Conservation (phyloP, 2,797 vertebrate species). For the Sphenodon punctatus region DNA sequence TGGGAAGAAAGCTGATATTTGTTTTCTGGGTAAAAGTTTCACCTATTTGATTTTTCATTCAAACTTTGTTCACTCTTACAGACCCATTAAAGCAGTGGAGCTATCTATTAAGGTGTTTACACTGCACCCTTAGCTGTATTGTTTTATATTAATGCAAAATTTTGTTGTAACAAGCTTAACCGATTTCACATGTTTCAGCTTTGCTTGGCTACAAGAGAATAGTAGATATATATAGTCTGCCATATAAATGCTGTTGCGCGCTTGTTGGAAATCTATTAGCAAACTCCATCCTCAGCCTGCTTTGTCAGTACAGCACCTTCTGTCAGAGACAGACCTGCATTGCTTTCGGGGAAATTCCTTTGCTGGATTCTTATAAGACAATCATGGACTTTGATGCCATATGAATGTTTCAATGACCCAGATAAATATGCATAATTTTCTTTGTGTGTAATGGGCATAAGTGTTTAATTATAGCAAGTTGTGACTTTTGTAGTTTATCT, state of each 20-base stretch:
- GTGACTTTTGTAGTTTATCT: constrained; percentile 70
- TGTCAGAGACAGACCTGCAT: background rate
- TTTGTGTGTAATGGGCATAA: constrained; percentile 63
- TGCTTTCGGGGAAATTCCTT: constrained; percentile 41
- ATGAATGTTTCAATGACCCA: constrained; percentile 59
- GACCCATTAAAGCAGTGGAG: background rate
- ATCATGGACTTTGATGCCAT: constrained; percentile 53
- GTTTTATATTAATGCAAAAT: constrained; percentile 13
- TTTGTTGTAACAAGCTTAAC: constrained; percentile 6
- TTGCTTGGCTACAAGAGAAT: constrained; percentile 12
- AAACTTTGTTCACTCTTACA: no score
- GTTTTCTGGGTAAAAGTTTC: constrained; percentile 5
- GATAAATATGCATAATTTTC: constrained; percentile 69
- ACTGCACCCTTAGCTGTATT: background rate
- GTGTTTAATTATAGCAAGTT: constrained; percentile 74
- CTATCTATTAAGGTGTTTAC: background rate
- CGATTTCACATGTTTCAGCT: constrained; percentile 17
- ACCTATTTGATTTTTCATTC: background rate
- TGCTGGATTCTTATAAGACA: constrained; percentile 56
- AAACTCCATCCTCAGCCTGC: background rate
- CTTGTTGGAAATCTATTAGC: constrained; percentile 27
- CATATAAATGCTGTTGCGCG: constrained; percentile 13
- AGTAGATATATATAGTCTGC: background rate
- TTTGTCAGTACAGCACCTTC: constrained; percentile 17
- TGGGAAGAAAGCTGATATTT: background rate